Evolutionary conservation across 2,797 vertebrate genomes (phyloP), one percentile per base, ranked within the genome.

Genomic region (Acipenser transmontanus): DNA sequence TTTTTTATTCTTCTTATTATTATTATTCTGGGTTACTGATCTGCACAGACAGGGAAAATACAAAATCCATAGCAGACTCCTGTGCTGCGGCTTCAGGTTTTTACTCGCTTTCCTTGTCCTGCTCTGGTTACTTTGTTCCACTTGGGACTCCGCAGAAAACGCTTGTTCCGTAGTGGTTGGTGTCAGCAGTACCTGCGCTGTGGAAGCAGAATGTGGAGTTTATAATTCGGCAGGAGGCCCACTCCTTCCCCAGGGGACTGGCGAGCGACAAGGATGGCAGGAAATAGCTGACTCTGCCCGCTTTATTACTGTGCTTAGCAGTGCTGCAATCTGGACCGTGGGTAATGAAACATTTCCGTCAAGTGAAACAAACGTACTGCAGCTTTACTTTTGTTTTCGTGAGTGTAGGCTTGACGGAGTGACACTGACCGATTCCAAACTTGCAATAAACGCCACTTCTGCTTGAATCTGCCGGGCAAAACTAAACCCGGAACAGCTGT

Each of bases 261-360:
- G 71, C 77, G 73, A 80, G 72, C 79, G 79, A 82, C 69, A 77
- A 74, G 75, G 70, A 72, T 76, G 82, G 80, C 78, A 73, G 71
- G 80, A 82, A 86, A 64, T 74, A 81, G 79, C 79, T 81, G 82
- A 82, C 74, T 71, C 48, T 77, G 74, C 73, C 79, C 77, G 75
- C 34, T 85, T 74, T 72, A 79, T 87, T 86, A 75, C 73, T 70
- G 72, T 71, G 78, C 75, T 75, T 77, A 82, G 76, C 75, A 72
- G 66, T 68, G 77, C 79, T 69, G 71, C 74, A 66, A 77, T 69
- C 47, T 1, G 61, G 20, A 59, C 79, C 79, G 63, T 1, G 72
- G 70, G 75, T 73, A 79, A 79, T 75, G 72, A 76, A 34, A 73
- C 78, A 75, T 73, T 80, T 78, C 73, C 72, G 73, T 76, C 74